These are phyloP conservation scores for Hypena proboscidalis DNA, from an alignment of 2,888 invertebrate genomes.

Conservation along the genomic window DNA sequence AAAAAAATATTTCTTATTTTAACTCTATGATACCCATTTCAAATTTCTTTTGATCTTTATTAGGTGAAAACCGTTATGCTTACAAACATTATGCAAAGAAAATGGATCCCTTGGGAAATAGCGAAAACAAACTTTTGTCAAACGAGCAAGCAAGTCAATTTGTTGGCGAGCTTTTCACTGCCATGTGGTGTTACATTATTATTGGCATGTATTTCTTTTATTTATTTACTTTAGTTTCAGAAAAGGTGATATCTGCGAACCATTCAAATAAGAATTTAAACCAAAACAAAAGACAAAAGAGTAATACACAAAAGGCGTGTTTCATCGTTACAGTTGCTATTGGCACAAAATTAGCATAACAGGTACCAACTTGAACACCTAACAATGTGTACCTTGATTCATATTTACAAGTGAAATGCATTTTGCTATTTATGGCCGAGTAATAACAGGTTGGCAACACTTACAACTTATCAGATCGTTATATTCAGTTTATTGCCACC, in stretches of 20 bases:
- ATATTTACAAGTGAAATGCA: constrained; percentile 40
- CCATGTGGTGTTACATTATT: no score
- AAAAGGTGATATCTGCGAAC: no score
- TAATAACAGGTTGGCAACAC: constrained; percentile 51
- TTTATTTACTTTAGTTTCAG: no score
- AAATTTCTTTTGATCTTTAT: no score
- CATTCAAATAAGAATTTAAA: background rate
- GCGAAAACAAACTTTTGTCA: no score
- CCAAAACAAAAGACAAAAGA: background rate
- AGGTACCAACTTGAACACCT: constrained; percentile 19
- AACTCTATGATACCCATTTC: no score
- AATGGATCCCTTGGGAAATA: no score
- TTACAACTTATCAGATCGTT: constrained; percentile 51
- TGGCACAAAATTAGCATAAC: constrained; percentile 6
- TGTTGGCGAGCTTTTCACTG: background rate
- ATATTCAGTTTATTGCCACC: constrained; percentile 49
- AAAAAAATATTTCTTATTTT: no score
- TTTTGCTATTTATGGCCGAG: constrained; percentile 47
- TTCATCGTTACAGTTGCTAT: background rate
- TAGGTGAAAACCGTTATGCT: no score
- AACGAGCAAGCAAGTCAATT: no score
- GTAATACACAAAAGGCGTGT: background rate
- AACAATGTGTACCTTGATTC: constrained; percentile 33
- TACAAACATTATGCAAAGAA: no score
- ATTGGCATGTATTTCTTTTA: no score